phyloP scores from a whole-genome alignment of 2,113 vertebrate genomes.

The Lipotes vexillifer region DNA sequence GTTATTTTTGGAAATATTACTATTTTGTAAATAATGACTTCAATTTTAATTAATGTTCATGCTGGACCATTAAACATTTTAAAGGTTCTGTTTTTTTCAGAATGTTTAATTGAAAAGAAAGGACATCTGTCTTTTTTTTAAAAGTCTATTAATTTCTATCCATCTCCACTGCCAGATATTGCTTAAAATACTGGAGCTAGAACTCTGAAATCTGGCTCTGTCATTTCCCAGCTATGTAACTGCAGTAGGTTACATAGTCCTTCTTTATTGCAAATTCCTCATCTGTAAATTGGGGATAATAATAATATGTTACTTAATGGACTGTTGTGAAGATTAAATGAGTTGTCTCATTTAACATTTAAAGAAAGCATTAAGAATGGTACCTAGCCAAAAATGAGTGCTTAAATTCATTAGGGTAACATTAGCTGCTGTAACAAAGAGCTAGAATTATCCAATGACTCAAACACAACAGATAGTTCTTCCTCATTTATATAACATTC shows the following conservation, averaged over 20 bases:
- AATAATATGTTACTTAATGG: not conserved
- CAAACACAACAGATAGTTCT: not conserved
- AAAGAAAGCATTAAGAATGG: constrained; percentile 3
- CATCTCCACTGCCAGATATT: not conserved
- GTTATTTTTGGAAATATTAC: not conserved
- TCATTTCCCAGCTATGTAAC: not conserved
- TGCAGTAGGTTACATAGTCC: not conserved
- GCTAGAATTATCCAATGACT: not conserved
- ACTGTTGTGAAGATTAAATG: not conserved
- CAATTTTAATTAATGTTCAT: constrained; percentile 19
- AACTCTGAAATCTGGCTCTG: not conserved
- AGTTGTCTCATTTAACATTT: not conserved
- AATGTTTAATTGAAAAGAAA: not conserved
- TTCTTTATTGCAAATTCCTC: not conserved
- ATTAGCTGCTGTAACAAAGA: not conserved
- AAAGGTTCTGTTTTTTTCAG: not conserved
- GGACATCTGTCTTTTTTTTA: not conserved
- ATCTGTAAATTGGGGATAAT: not conserved
- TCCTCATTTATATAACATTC: not conserved
- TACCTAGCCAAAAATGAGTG: not conserved
- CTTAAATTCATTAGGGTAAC: not conserved
- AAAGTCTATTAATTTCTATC: not conserved
- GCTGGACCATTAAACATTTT: not conserved
- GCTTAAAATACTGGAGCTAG: constrained; percentile 7
- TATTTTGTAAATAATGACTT: not conserved